These are phyloP conservation scores for Pangasianodon gigas DNA, from an alignment of 2,113 vertebrate species.

Conservation along the genomic window DNA sequence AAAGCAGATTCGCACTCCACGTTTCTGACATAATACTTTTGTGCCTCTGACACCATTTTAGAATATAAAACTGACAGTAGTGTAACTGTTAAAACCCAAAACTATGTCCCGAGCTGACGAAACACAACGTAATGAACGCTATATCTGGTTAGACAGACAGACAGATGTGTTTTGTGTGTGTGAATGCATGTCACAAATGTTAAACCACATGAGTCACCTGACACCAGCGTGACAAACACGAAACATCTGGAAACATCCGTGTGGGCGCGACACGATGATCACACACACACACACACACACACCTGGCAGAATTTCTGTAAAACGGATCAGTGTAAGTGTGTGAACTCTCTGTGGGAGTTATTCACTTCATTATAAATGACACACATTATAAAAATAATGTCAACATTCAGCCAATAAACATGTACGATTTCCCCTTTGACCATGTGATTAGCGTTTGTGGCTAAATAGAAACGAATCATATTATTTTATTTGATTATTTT, in stretches of 20 bases:
- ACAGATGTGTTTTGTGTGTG: constrained; percentile 1
- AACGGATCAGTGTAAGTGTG: not conserved
- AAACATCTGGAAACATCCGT: constrained; percentile 57
- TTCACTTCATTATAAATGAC: not conserved
- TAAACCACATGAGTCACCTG: constrained; percentile 44
- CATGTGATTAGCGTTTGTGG: not conserved
- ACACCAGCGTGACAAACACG: constrained; percentile 60
- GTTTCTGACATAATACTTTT: not conserved
- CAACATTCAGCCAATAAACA: not conserved
- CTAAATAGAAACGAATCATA: not conserved
- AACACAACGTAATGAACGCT: not conserved
- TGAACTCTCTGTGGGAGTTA: not conserved
- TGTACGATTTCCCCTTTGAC: not conserved
- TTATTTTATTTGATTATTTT: not conserved
- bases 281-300: constrained; percentile 22
- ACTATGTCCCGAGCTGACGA: not conserved
- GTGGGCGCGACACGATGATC: not conserved
- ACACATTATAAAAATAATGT: not conserved
- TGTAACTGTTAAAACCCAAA: not conserved
- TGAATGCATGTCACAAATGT: constrained; percentile 4
- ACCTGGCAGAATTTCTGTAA: not conserved
- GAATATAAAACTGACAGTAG: not conserved
- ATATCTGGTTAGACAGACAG: not conserved
- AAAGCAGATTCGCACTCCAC: not conserved
- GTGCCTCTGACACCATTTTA: not conserved